Percentiles rank a stretch among this genome's conserved stretches.
Conservation (phyloP, 2,797 vertebrate genomes). For the Alca torda region DNA sequence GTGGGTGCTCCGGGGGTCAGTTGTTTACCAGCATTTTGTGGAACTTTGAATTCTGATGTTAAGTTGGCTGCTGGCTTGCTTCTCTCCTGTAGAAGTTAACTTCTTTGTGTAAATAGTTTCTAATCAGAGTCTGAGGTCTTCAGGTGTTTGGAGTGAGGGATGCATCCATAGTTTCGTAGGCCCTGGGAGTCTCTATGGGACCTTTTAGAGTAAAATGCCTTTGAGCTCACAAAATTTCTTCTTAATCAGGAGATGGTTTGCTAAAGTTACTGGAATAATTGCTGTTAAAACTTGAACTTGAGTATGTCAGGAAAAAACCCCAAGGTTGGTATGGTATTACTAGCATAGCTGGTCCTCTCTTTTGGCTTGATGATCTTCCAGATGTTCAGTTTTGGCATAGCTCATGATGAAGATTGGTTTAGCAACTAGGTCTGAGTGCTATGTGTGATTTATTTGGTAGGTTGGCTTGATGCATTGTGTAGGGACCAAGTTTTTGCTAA, state of each 20-base stretch:
- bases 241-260: not conserved
- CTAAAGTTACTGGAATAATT: not conserved
- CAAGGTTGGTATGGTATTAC: not conserved
- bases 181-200: not conserved
- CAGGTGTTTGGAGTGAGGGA: not conserved
- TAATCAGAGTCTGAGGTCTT: not conserved
- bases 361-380: not conserved
- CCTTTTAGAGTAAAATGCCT: not conserved
- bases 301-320: not conserved
- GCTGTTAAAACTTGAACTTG: not conserved
- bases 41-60: not conserved
- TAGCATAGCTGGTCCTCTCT: not conserved
- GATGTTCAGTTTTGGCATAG: not conserved
- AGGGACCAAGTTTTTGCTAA: not conserved
- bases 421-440: not conserved
- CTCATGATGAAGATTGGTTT: not conserved
- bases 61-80: not conserved
- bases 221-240: not conserved
- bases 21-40: not conserved
- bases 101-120: not conserved
- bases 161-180: not conserved
- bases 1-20: not conserved
- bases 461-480: not conserved
- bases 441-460: not conserved
- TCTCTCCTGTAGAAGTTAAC: not conserved